Evolutionary conservation across 2,113 vertebrate species (phyloP).

Genomic region (Dipodomys stephensi): DNA sequence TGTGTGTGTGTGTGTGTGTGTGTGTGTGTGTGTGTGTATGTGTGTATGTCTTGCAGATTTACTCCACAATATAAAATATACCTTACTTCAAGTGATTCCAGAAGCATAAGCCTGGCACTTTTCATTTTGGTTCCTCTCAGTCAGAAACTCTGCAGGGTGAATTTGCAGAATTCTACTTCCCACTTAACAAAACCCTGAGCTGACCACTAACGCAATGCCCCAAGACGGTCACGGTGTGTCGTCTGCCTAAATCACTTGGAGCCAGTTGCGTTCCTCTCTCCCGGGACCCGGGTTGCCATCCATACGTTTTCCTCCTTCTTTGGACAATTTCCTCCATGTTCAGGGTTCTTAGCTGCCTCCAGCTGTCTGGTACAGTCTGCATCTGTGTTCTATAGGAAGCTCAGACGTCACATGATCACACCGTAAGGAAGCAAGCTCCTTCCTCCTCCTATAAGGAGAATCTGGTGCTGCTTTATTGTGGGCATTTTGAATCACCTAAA

Average conservation of each 20-base stretch:
- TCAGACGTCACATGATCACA: not conserved
- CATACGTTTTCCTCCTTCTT: not conserved
- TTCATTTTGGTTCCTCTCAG: constrained; percentile 17
- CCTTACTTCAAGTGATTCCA: constrained; percentile 16
- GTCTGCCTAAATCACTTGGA: not conserved
- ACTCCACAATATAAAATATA: not conserved
- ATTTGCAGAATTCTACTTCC: not conserved
- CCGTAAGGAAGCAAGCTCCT: not conserved
- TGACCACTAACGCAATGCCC: not conserved
- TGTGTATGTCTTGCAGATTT: not conserved
- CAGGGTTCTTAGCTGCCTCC: not conserved
- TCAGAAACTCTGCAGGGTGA: not conserved
- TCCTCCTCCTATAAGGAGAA: not conserved
- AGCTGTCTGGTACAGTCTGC: not conserved
- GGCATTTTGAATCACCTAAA: not conserved
- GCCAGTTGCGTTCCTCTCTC: not conserved
- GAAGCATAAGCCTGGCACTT: not conserved
- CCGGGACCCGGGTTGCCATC: not conserved
- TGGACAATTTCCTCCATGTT: not conserved
- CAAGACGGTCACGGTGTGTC: not conserved
- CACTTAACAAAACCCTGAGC: not conserved
- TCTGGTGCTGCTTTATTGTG: not conserved
- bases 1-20: not conserved
- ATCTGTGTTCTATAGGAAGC: not conserved
- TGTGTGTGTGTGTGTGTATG: too few species aligned